A percentile compares a stretch with the other conserved stretches of the same genome.
phyloP scores from a whole-genome alignment of 1,140 invertebrate species.

The Batillaria attramentaria region DNA sequence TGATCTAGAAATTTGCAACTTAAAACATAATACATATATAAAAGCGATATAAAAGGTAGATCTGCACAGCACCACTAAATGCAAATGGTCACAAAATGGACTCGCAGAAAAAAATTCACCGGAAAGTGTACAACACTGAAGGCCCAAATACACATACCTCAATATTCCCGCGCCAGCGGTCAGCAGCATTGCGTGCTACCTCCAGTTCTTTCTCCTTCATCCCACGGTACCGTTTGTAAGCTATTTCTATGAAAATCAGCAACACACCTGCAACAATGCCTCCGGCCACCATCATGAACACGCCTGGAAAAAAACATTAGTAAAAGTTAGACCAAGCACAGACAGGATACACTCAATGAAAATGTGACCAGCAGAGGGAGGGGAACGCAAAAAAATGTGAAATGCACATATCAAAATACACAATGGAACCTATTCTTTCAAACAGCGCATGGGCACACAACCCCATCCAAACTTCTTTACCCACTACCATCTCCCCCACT shows the following conservation, averaged over 20 bases:
- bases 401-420: too few species aligned
- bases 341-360: too few species aligned
- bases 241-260: slow-evolving; percentile 97
- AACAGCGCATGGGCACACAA: too few species aligned
- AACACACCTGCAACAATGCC: slow-evolving; percentile 93
- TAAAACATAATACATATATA: not conserved
- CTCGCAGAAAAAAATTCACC: not conserved
- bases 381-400: too few species aligned
- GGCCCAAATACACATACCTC: slow-evolving; percentile 90
- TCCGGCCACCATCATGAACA: slow-evolving; percentile 92
- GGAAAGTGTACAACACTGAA: not conserved
- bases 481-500: too few species aligned
- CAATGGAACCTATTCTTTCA: too few species aligned
- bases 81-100: not conserved
- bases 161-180: slow-evolving; percentile 95
- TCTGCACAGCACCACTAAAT: not conserved
- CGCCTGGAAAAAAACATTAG: slow-evolving; percentile 70
- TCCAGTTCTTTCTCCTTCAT: slow-evolving; percentile 95
- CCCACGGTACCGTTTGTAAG: slow-evolving; percentile 96
- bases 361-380: too few species aligned
- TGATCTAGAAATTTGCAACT: not conserved
- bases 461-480: too few species aligned
- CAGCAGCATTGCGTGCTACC: slow-evolving; percentile 92
- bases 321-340: not conserved
- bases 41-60: not conserved